Conservation (phyloP, 2,797 vertebrate species). For the Tokudaia muenninki region DNA sequence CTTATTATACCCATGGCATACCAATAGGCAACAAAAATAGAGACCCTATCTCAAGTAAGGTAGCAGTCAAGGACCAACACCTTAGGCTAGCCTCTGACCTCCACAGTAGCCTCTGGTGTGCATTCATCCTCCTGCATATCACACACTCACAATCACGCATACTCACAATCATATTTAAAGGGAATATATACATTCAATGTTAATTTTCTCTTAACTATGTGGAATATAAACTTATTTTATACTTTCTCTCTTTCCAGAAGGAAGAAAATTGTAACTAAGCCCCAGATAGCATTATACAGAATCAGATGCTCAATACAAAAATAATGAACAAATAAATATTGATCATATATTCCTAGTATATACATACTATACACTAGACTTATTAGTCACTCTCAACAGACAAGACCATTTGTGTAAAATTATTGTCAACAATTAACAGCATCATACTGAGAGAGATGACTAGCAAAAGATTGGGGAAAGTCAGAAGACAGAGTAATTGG, state of each 20-base stretch:
- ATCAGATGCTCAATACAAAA: background rate
- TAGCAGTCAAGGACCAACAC: background rate
- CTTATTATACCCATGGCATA: background rate
- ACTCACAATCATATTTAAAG: background rate
- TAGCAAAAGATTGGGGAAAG: background rate
- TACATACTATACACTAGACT: background rate
- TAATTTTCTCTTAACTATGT: background rate
- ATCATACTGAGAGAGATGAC: background rate
- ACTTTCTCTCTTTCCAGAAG: background rate
- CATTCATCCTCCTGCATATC: background rate
- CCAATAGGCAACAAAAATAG: background rate
- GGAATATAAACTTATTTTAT: background rate
- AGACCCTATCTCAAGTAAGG: background rate
- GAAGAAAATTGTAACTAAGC: background rate
- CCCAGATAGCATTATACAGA: background rate
- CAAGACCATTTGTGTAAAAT: background rate
- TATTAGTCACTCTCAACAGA: background rate
- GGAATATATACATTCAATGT: background rate
- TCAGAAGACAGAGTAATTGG: background rate
- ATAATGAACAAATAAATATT: slow-evolving; percentile 2
- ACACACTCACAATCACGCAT: background rate
- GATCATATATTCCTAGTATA: background rate
- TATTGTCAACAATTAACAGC: background rate
- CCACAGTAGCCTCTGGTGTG: background rate
- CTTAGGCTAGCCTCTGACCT: background rate